phyloP scores from a whole-genome alignment of 2,113 vertebrate species.

The Arizona elegans region DNA sequence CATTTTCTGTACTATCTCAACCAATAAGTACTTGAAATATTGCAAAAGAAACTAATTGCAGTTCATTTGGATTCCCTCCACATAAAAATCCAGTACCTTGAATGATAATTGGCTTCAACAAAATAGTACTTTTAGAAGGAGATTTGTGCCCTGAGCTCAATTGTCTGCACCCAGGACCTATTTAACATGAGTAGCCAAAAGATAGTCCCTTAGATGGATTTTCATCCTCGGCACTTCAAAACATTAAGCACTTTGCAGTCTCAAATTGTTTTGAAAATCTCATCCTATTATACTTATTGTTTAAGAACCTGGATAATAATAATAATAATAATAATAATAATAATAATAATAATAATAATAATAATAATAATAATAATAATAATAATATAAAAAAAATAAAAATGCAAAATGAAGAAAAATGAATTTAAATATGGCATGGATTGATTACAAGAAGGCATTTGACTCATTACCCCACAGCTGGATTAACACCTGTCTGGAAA shows the following conservation, averaged over 20 bases:
- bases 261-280: slow-evolving; percentile 68
- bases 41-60: slow-evolving; percentile 8
- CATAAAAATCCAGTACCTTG: slow-evolving; percentile 24
- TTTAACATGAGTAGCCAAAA: slow-evolving; percentile 61
- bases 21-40: neutral
- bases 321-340: neutral
- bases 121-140: slow-evolving; percentile 56
- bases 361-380: no score
- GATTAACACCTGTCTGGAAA: no score
- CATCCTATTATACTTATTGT: slow-evolving; percentile 58
- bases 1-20: slow-evolving; percentile 1
- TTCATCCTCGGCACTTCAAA: slow-evolving; percentile 66
- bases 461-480: no score
- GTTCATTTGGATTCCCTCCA: slow-evolving; percentile 17
- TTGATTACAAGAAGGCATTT: no score
- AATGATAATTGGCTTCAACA: slow-evolving; percentile 56
- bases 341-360: no score
- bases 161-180: slow-evolving; percentile 44
- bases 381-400: no score
- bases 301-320: slow-evolving; percentile 58
- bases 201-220: slow-evolving; percentile 67
- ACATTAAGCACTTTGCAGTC: slow-evolving; percentile 50
- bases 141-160: slow-evolving; percentile 50
- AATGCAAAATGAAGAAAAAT: no score
- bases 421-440: no score